Conservation (phyloP, 2,797 vertebrate species). For the Macropodus opercularis region DNA sequence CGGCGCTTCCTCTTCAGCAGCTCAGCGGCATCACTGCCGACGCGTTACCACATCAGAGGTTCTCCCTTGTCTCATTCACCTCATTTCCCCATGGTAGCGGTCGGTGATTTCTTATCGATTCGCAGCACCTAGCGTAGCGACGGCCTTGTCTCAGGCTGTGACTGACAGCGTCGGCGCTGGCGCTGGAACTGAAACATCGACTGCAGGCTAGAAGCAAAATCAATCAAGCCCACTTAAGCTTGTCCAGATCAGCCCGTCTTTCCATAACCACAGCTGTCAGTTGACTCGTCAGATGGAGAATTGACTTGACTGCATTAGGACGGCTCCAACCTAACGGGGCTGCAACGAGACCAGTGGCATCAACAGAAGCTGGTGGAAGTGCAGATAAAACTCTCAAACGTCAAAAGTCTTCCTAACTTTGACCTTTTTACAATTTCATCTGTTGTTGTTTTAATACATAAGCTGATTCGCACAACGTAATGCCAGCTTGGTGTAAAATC, state of each 20-base stretch:
- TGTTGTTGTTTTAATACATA: no score
- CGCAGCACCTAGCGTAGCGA: slow-evolving; percentile 22
- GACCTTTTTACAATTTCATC: not conserved
- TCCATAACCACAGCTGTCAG: slow-evolving; percentile 51
- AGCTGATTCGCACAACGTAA: no score
- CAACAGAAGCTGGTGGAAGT: not conserved
- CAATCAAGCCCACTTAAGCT: slow-evolving; percentile 65
- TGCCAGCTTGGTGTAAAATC: not conserved
- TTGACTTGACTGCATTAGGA: slow-evolving; percentile 46
- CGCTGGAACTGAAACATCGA: slow-evolving; percentile 55
- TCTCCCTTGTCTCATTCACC: slow-evolving; percentile 35
- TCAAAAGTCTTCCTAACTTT: not conserved
- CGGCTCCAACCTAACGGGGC: slow-evolving; percentile 18
- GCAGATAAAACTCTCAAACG: not conserved
- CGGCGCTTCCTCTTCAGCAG: not conserved
- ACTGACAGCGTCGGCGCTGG: slow-evolving; percentile 53
- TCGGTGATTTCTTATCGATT: slow-evolving; percentile 61
- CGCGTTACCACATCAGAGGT: slow-evolving; percentile 16
- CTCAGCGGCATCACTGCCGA: slow-evolving; percentile 24
- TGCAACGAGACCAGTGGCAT: not conserved
- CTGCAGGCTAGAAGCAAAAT: slow-evolving; percentile 52
- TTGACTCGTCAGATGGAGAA: slow-evolving; percentile 44
- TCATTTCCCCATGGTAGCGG: slow-evolving; percentile 45
- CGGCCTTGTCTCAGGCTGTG: slow-evolving; percentile 44
- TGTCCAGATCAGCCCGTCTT: slow-evolving; percentile 31